phyloP scores from a whole-genome alignment of 2,113 vertebrate genomes.

The Sinocyclocheilus rhinocerous region DNA sequence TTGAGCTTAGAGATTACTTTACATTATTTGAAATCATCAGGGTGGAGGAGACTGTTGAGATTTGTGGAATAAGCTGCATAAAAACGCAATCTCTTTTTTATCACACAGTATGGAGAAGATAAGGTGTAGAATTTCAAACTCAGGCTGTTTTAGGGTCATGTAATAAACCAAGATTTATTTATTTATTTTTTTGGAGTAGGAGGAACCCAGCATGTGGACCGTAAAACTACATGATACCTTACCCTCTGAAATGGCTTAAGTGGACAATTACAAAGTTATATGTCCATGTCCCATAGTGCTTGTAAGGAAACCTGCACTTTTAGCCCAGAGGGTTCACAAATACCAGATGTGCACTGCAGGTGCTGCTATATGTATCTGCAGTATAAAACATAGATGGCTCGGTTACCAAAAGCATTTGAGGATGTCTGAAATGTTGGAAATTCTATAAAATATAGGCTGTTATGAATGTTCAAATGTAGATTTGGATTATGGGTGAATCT shows the following conservation, averaged over 20 bases:
- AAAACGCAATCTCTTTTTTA: not conserved
- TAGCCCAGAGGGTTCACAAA: constrained; percentile 37
- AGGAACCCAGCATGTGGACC: constrained; percentile 28
- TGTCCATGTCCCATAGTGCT: constrained; percentile 36
- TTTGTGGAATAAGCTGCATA: not conserved
- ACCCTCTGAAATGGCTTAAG: constrained; percentile 43
- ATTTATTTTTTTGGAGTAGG: not conserved
- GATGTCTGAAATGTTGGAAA: not conserved
- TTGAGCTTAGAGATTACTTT: constrained; percentile 40
- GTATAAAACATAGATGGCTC: constrained; percentile 40
- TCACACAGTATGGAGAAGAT: not conserved
- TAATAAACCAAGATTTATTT: constrained; percentile 7
- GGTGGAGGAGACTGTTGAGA: not conserved
- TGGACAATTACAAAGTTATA: constrained; percentile 46
- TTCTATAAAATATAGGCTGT: constrained; percentile 7
- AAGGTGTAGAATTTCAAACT: constrained; percentile 6
- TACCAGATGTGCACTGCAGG: constrained; percentile 60
- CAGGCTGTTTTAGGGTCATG: constrained; percentile 31
- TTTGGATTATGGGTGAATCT: not conserved
- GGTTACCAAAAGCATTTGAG: constrained; percentile 28
- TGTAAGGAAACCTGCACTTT: constrained; percentile 50
- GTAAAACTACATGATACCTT: constrained; percentile 34
- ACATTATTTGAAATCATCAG: constrained; percentile 28
- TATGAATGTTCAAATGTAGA: constrained; percentile 13
- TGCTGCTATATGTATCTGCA: constrained; percentile 48